Base-by-base conservation (phyloP, 1,140 invertebrate species). In the Chionoecetes opilio region DNA sequence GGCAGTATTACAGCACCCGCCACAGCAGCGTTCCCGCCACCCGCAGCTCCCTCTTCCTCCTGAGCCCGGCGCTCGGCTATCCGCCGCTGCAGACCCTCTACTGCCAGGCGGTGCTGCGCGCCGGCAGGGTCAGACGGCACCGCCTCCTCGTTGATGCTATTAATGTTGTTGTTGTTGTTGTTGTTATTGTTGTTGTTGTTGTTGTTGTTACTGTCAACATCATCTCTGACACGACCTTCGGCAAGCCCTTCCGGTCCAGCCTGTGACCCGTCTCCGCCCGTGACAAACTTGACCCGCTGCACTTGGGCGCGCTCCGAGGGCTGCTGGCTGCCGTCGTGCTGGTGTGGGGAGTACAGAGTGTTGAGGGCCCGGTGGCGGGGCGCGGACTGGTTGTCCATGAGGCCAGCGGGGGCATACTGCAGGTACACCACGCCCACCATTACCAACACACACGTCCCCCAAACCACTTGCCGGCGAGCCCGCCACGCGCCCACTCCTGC, bases 261-360 rank as follows among this genome's bases (percentile, higher is more conserved):
- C 37, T 88, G 90, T 8, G 86, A 63, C 34, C n/a, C 84, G 31
- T 95, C 91, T 21, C 91, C 84, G 6, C 94, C 94, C 21, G 84
- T 91, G 35, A 95, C 94, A 95, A 95, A 95, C 41, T 88, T 95
- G 14, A 95, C 94, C 53, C 92, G 94, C 84, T 95, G 94, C 8
- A 92, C 89, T 3, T 95, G 94, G 37, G 53, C 29, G 63, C 34
- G 32, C 3, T 92, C 91, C 14, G 82, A 85, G 11, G 84, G 90
- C 41, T 37, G 82, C 32, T 91, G 93, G 29, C 93, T 63, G 31
- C 46, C 63, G n/a, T 91, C 88, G 14, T 85, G 84, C 29, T 95
- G 90, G 92, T 95, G 94, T 37, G 88, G 82, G 14, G 94, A 29
- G 29, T 95, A 95, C 0, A 95, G 84, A 32, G 94, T 95, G 53